Base-by-base conservation (phyloP, 1,140 invertebrate genomes). In the Hypsibius dujardini region DNA sequence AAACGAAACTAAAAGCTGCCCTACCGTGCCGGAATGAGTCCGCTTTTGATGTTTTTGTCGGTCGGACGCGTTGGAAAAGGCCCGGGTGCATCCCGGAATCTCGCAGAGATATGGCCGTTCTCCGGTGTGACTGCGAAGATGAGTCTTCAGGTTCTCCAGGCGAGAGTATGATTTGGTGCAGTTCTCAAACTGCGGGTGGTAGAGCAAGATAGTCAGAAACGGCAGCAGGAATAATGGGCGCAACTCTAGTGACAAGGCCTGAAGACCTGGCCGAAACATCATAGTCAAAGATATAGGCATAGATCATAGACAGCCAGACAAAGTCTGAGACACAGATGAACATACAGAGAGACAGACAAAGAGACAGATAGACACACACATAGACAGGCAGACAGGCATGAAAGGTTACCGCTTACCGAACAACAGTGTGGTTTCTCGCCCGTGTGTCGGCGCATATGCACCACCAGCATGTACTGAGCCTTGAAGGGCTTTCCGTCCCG, bases 381-480 rank as follows among this genome's bases (percentile, higher is more conserved):
- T n/a, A n/a, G n/a, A n/a, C n/a, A n/a, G n/a, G n/a, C n/a, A n/a
- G n/a, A n/a, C n/a, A n/a, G n/a, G n/a, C n/a, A n/a, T n/a, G n/a
- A n/a, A n/a, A n/a, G n/a, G n/a, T n/a, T n/a, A n/a, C n/a, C n/a
- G n/a, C n/a, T n/a, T 28, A 97, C 95, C 56, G 93, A 95, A 83
- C 95, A 98, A 80, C 93, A 93, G 79, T 98, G 92, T 1, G 95
- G 95, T 80, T 98, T 98, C 83, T 98, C 95, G 2, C 95, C 95
- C 0, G 95, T 99, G 79, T 98, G 95, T 70, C 93, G 82, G 71
- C 95, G 83, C 91, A 98, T 96, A 77, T 99, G 95, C 1, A 98
- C 94, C 0, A 97, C 93, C 71, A 98, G 82, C 95, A 98, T 99
- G 79, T 99, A 99, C 76, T 96, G 93, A 0, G 95, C 95, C 80